A percentile compares a stretch with the other conserved stretches of the same genome.
Conservation (phyloP, 2,797 vertebrate species). For the Scolopax rusticola region DNA sequence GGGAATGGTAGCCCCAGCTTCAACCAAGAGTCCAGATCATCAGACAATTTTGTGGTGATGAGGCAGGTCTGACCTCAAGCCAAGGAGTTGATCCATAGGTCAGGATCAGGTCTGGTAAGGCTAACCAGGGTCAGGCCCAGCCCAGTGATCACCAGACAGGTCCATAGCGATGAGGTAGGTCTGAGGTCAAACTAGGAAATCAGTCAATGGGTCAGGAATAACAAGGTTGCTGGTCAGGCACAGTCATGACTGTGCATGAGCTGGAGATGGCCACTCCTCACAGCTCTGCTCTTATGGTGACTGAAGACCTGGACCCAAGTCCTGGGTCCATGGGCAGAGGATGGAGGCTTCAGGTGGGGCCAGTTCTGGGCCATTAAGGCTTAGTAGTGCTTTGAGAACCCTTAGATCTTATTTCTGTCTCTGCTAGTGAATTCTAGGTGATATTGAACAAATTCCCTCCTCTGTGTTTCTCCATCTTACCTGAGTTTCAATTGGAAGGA, state of each 20-base stretch:
- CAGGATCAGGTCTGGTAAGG: background rate
- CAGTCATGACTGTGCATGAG: background rate
- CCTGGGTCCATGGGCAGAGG: background rate
- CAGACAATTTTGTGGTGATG: background rate
- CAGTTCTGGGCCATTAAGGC: background rate
- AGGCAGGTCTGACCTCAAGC: background rate
- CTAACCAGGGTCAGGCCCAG: background rate
- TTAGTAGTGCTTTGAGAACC: background rate
- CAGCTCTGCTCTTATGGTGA: background rate
- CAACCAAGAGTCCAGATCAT: background rate
- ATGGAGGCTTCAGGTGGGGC: background rate
- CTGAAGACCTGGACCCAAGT: background rate
- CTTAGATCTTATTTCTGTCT: background rate
- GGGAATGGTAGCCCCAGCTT: background rate
- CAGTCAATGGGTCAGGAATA: background rate
- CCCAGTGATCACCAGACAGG: background rate
- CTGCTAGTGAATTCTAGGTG: background rate
- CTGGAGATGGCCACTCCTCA: background rate
- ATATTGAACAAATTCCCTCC: background rate
- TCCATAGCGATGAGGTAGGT: background rate
- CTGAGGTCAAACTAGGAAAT: background rate
- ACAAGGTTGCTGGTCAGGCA: background rate
- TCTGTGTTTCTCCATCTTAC: background rate
- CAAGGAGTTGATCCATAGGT: background rate
- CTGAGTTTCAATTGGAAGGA: background rate